Percentiles rank a stretch among this genome's conserved stretches.
These are phyloP conservation scores for Anguilla obscura DNA, from an alignment of 2,797 vertebrate species.

Conservation along the genomic window DNA sequence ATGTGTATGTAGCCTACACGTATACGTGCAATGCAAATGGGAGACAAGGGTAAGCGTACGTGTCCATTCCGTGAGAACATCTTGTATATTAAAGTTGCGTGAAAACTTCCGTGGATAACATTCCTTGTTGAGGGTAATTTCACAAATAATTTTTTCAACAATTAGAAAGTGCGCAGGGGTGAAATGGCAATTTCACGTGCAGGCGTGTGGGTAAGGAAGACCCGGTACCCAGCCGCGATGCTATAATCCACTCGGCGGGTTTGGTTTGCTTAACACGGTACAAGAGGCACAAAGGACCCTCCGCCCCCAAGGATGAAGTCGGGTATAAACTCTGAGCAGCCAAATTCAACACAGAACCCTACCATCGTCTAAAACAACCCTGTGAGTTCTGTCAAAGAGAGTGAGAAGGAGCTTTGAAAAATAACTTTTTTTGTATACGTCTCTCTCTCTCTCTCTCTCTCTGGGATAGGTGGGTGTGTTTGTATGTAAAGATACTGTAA, in stretches of 20 bases:
- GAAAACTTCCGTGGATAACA: constrained; percentile 54
- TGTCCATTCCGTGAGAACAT: constrained; percentile 42
- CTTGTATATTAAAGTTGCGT: constrained; percentile 17
- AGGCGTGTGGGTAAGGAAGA: constrained; percentile 51
- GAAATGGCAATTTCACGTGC: constrained; percentile 74
- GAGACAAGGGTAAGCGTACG: not conserved
- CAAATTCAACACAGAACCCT: constrained; percentile 38
- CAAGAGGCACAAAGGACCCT: constrained; percentile 42
- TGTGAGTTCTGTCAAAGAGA: constrained; percentile 42
- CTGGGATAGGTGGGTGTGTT: not conserved
- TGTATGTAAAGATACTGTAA: too few species aligned
- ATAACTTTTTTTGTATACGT: constrained; percentile 37
- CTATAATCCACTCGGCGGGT: constrained; percentile 64
- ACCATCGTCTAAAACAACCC: too few species aligned
- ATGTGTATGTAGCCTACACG: not conserved
- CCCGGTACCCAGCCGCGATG: constrained; percentile 56
- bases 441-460: constrained; percentile 34
- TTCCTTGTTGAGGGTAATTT: constrained; percentile 70
- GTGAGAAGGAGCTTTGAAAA: constrained; percentile 50
- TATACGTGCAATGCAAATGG: not conserved
- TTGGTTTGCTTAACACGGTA: constrained; percentile 70
- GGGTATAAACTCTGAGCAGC: constrained; percentile 77
- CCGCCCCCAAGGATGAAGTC: constrained; percentile 74
- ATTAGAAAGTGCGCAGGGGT: constrained; percentile 72
- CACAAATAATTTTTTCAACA: constrained; percentile 76